A percentile compares a stretch with the other conserved stretches of the same genome.
phyloP scores from a whole-genome alignment of 2,888 invertebrate genomes.

The Flabesymbios commensalis region DNA sequence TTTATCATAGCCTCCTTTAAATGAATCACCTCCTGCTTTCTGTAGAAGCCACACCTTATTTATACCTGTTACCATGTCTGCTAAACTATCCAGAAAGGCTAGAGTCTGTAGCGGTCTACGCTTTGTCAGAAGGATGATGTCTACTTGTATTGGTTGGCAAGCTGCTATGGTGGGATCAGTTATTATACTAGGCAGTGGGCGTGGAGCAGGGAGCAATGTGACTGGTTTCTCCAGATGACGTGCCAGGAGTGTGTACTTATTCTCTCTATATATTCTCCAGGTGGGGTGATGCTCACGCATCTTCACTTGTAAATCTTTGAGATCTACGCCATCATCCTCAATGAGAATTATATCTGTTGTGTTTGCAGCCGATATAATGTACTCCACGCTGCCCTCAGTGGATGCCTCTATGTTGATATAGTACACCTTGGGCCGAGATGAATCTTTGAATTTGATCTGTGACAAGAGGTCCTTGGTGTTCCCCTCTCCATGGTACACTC shows the following conservation, averaged over 20 bases:
- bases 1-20: constrained; percentile 6
- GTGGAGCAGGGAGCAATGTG: not conserved
- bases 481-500: not conserved
- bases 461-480: not conserved
- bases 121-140: constrained; percentile 18
- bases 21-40: constrained; percentile 7
- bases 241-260: not conserved
- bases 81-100: constrained; percentile 19
- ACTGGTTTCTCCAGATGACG: not conserved
- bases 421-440: not conserved
- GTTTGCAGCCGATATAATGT: not conserved
- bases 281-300: constrained; percentile 1
- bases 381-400: not conserved
- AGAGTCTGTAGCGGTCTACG: constrained; percentile 21
- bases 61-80: constrained; percentile 4
- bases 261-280: constrained; percentile 8
- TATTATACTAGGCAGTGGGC: not conserved
- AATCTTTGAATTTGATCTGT: too few species aligned
- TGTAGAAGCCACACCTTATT: constrained; percentile 17
- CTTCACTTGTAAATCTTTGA: not conserved
- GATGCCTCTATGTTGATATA: not conserved
- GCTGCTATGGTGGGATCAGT: not conserved
- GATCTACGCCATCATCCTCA: not conserved
- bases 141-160: not conserved
- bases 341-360: not conserved